Evolutionary conservation across 2,113 vertebrate genomes (phyloP).

Genomic region (Marmota monax): DNA sequence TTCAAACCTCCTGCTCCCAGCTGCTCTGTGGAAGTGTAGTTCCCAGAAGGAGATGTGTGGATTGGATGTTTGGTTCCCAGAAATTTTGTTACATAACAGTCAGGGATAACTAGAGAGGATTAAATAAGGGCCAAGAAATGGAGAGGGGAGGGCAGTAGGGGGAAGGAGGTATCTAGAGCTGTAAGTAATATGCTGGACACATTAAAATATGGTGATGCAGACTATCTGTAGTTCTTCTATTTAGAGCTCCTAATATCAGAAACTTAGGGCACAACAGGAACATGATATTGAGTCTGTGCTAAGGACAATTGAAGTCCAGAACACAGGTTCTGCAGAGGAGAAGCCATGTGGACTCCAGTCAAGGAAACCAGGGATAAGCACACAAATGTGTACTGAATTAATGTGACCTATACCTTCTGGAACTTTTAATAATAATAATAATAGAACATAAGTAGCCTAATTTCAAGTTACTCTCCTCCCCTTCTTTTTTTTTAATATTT

Average conservation of each 20-base stretch:
- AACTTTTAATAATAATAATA: conserved; percentile 7
- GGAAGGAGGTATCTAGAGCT: neutral
- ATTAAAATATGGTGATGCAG: neutral
- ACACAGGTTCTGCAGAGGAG: neutral
- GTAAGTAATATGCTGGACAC: neutral
- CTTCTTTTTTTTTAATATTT: neutral
- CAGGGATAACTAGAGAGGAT: conserved; percentile 7
- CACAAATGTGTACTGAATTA: neutral
- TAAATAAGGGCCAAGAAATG: conserved; percentile 39
- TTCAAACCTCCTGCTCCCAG: neutral
- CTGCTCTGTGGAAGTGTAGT: neutral
- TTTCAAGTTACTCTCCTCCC: neutral
- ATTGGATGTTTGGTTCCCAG: conserved; percentile 34
- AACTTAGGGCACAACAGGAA: neutral
- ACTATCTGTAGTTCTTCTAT: neutral
- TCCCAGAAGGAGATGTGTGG: neutral
- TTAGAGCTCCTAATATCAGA: neutral
- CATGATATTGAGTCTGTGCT: neutral
- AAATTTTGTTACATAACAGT: conserved; percentile 24
- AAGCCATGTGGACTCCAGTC: neutral
- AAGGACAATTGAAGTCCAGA: neutral
- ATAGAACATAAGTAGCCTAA: neutral
- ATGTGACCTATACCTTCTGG: neutral
- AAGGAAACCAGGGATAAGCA: neutral
- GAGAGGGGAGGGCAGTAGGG: accelerated